Percentiles rank a stretch among this genome's conserved stretches.
Conservation (phyloP, 2,113 vertebrate genomes). For the Albula glossodonta region DNA sequence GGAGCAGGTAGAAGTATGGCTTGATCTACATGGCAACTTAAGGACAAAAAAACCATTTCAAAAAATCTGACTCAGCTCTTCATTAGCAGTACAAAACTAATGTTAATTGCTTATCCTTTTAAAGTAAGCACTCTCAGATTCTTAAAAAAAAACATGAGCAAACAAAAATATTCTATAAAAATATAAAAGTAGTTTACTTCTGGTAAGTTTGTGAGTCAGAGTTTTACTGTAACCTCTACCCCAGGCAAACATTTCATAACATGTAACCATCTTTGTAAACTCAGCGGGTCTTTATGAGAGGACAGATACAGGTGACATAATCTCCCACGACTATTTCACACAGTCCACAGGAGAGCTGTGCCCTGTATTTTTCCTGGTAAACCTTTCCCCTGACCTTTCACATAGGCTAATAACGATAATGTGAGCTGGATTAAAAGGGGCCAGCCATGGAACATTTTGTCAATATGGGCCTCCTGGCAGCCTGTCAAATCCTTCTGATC, state of each 20-base stretch:
- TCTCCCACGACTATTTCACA: not conserved
- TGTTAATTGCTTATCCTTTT: not conserved
- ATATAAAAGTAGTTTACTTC: not conserved
- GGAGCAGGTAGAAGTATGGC: not conserved
- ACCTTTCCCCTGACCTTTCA: not conserved
- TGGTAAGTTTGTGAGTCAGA: not conserved
- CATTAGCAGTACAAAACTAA: not conserved
- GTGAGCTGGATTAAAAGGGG: not conserved
- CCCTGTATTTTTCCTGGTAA: not conserved
- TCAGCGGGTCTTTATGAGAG: not conserved
- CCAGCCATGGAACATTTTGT: not conserved
- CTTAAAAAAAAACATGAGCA: not conserved
- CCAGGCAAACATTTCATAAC: not conserved
- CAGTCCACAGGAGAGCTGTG: too few species aligned
- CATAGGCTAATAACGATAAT: not conserved
- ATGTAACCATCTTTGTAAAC: not conserved
- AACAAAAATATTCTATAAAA: not conserved
- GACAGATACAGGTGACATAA: not conserved
- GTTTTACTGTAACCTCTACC: not conserved
- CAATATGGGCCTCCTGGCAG: not conserved
- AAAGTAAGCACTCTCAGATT: not conserved
- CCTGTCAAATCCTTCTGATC: not conserved
- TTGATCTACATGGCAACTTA: not conserved
- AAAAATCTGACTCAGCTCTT: not conserved
- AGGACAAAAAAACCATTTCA: not conserved